A percentile compares a stretch with the other conserved stretches of the same genome.
Conservation (phyloP, 2,797 vertebrate species). For the Rhodeus uyekii region DNA sequence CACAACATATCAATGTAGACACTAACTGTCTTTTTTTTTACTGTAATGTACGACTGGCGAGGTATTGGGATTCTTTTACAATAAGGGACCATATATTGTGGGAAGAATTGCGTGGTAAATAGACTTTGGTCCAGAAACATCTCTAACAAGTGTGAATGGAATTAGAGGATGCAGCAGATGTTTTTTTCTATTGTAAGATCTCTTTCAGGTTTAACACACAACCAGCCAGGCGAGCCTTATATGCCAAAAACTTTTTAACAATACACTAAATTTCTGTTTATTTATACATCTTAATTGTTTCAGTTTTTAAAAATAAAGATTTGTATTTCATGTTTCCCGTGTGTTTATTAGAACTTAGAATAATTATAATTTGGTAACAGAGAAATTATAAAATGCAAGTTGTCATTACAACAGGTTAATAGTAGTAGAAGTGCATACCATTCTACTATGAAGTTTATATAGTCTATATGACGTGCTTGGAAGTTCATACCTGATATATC, state of each 20-base stretch:
- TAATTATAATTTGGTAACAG: neutral
- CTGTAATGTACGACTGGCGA: neutral
- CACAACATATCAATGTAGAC: neutral
- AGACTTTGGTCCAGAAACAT: conserved; percentile 7
- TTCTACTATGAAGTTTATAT: too few relatives aligned
- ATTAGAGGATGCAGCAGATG: neutral
- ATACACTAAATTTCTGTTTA: conserved; percentile 77
- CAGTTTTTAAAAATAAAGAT: conserved; percentile 82
- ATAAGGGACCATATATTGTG: neutral
- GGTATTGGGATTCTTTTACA: neutral
- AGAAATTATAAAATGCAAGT: neutral
- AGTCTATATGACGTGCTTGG: too few relatives aligned
- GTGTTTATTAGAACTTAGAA: neutral
- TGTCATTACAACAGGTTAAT: neutral
- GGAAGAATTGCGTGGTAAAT: neutral
- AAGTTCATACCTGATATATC: neutral
- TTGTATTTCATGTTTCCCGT: conserved; percentile 58
- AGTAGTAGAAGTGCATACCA: neutral
- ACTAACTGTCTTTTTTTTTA: neutral
- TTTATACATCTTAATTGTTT: conserved; percentile 65
- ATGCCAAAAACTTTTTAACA: conserved; percentile 68
- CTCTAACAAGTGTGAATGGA: conserved; percentile 12
- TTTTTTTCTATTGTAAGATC: neutral
- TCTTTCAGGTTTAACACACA: conserved; percentile 1
- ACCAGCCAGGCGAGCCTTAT: conserved; percentile 71